Conservation (phyloP, 2,888 invertebrate species). For the Tipula vernalis region DNA sequence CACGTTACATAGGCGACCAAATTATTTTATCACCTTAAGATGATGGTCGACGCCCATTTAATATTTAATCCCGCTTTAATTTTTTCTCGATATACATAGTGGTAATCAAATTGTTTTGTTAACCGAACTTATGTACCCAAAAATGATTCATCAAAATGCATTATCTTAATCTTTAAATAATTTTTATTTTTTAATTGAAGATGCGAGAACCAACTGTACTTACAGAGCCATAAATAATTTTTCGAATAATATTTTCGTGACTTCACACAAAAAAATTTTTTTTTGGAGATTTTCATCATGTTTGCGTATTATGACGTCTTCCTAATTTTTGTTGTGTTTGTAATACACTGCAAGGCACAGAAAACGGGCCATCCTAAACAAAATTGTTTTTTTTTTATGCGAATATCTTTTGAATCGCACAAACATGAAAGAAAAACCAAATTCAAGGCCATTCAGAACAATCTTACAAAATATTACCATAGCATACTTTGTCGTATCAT, state of each 20-base stretch:
- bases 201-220: neutral
- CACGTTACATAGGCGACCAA: neutral
- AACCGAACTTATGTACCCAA: neutral
- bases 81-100: neutral
- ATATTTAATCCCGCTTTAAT: neutral
- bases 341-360: too few relatives aligned
- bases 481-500: too few relatives aligned
- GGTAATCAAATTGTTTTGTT: neutral
- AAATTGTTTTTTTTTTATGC: too few relatives aligned
- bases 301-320: neutral
- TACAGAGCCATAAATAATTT: neutral
- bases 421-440: too few relatives aligned
- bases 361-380: too few relatives aligned
- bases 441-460: too few relatives aligned
- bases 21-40: neutral
- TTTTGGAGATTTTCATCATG: neutral
- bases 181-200: neutral
- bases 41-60: neutral
- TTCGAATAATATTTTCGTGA: neutral
- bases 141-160: neutral
- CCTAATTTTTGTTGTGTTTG: too few relatives aligned
- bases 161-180: neutral
- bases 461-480: too few relatives aligned
- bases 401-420: too few relatives aligned
- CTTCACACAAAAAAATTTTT: neutral